Evolutionary conservation across 1,140 invertebrate species (phyloP).

Genomic region (Tetramorium parvispinum): DNA sequence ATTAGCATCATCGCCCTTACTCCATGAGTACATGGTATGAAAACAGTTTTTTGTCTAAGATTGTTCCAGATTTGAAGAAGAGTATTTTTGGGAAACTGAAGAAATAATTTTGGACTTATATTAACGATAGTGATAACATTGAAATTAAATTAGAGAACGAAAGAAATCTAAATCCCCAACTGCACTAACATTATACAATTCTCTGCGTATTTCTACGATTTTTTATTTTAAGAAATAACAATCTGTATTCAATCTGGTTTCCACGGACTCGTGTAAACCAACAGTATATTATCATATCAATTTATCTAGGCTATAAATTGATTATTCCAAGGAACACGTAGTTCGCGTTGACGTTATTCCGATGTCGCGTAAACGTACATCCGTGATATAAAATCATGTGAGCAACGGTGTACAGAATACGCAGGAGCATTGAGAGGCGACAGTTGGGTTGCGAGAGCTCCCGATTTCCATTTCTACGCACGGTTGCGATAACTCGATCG

Average conservation of each 20-base stretch:
- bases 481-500: not conserved
- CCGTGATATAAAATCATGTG: not conserved
- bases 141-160: not conserved
- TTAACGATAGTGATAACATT: not conserved
- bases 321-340: conserved; percentile 13
- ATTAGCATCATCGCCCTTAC: not conserved
- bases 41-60: not conserved
- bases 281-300: not conserved
- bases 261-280: not conserved
- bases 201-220: not conserved
- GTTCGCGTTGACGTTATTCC: not conserved
- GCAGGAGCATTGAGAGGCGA: not conserved
- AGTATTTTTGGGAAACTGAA: not conserved
- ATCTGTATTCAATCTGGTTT: not conserved
- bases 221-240: not conserved
- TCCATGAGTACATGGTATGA: conserved; percentile 7
- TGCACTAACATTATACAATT: not conserved
- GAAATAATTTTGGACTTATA: not conserved
- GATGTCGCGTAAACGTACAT: not conserved
- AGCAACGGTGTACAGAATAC: not conserved
- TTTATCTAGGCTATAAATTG: conserved; percentile 3
- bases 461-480: not conserved
- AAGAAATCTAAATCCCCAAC: not conserved
- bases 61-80: not conserved
- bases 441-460: not conserved